Evolutionary conservation across 2,888 invertebrate genomes (phyloP), one percentile per base, ranked within the genome.

Genomic region (Dicycla oo): DNA sequence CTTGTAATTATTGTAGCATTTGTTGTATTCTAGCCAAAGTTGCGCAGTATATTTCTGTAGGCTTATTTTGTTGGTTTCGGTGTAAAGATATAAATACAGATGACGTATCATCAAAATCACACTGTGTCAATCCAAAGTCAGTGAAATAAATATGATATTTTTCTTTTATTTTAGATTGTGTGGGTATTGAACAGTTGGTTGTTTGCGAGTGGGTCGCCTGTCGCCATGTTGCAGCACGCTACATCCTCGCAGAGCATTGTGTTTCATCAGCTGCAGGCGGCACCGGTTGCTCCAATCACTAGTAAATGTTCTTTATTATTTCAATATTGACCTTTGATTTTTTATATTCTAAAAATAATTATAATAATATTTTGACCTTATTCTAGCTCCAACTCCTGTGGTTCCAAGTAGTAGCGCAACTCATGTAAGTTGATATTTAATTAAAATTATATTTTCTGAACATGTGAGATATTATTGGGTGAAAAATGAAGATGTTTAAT

Each of bases 201-300:
- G 69, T 71, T 89, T 4, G 86, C 88, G 3, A 71, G 72, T 23
- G 89, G 93, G 81, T 87, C 94, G 83, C 86, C 90, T 87, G 81
- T 94, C 86, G 86, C 94, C 75, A 90, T 96, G 96, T 75, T 96
- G 90, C 87, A 92, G 93, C 86, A 94, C 89, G 91, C 94, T 1
- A 94, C 93, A 0, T 94, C 94, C 0, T 94, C 94, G n/a, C 94
- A 94, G 76, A 94, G 93, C 73, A 91, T 94, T 86, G 88, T 94
- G 68, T 88, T 94, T 83, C 84, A 94, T 82, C 86, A 81, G 79
- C 89, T 87, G 69, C 90, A 83, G 78, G 89, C 88, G 67, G 71
- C 80, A 6, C 76, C 80, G 0, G 78, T 88, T 1, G 75, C 90
- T 43, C 84, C 89, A 13, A 69, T 84, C 20, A 87, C 90, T 23